These are phyloP conservation scores for Neolamprologus devosi DNA, from an alignment of 2,113 vertebrate genomes.

Conservation along the genomic window DNA sequence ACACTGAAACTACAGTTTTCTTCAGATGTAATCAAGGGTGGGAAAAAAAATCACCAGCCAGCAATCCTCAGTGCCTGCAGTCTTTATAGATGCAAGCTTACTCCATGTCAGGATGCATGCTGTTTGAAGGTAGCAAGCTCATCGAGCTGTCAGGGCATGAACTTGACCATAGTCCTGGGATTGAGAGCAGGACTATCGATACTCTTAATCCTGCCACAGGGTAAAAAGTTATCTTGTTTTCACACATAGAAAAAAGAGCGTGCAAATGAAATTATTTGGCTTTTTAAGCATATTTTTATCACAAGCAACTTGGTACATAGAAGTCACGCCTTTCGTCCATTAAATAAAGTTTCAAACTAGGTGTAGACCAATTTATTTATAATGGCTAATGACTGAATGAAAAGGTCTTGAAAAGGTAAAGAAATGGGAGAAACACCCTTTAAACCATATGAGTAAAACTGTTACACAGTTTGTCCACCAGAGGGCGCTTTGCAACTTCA, in stretches of 20 bases:
- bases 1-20: not conserved
- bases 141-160: not conserved
- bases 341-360: not conserved
- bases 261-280: not conserved
- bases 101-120: not conserved
- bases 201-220: not conserved
- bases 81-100: not conserved
- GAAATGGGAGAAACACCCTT: not conserved
- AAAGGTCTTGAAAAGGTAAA: not conserved
- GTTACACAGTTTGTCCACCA: not conserved
- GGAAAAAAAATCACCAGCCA: not conserved
- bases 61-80: not conserved
- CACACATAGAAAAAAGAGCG: accelerated
- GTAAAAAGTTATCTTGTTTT: not conserved
- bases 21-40: not conserved
- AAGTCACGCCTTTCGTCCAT: accelerated
- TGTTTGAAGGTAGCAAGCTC: not conserved
- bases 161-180: not conserved
- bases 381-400: not conserved
- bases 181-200: not conserved
- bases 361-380: not conserved
- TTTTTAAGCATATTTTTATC: not conserved
- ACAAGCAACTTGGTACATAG: not conserved
- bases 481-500: not conserved
- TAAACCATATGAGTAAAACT: not conserved